Evolutionary conservation across 1,140 invertebrate species (phyloP).

Genomic region (Drosophila novamexicana): DNA sequence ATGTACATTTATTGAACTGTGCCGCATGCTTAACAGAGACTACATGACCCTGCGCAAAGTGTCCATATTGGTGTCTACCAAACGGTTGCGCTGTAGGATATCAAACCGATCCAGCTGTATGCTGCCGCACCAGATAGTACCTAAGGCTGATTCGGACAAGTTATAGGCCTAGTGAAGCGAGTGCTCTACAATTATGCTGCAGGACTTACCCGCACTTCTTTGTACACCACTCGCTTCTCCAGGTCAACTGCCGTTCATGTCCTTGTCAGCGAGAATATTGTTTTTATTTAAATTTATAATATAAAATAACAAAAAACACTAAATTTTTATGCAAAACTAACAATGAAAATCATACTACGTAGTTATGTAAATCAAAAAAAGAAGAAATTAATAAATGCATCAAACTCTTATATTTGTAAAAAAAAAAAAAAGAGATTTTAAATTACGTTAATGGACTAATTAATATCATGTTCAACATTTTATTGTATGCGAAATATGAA

Average conservation of each 20-base stretch:
- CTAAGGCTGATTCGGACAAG: neutral
- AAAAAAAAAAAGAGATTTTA: neutral
- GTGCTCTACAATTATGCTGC: neutral
- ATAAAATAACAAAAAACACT: constrained; percentile 3
- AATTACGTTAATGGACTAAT: too few relatives aligned
- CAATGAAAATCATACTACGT: constrained; percentile 11
- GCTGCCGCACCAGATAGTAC: neutral
- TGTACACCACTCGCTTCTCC: neutral
- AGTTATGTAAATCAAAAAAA: constrained; percentile 47
- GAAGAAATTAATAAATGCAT: constrained; percentile 8
- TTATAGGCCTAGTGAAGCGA: neutral
- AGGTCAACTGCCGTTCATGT: neutral
- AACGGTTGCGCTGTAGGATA: constrained; percentile 37
- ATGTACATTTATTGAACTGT: constrained; percentile 70
- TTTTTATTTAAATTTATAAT: constrained; percentile 15
- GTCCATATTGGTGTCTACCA: constrained; percentile 41
- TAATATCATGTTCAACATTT: too few relatives aligned
- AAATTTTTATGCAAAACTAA: constrained; percentile 6
- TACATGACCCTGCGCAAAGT: constrained; percentile 70
- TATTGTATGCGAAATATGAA: too few relatives aligned
- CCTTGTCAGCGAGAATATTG: neutral
- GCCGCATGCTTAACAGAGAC: constrained; percentile 70
- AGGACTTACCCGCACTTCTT: neutral
- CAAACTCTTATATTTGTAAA: neutral
- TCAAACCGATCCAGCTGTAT: constrained; percentile 38